Evolutionary conservation across 2,888 invertebrate genomes (phyloP), one percentile per base, ranked within the genome.

Genomic region (Caenorhabditis panamensis): DNA sequence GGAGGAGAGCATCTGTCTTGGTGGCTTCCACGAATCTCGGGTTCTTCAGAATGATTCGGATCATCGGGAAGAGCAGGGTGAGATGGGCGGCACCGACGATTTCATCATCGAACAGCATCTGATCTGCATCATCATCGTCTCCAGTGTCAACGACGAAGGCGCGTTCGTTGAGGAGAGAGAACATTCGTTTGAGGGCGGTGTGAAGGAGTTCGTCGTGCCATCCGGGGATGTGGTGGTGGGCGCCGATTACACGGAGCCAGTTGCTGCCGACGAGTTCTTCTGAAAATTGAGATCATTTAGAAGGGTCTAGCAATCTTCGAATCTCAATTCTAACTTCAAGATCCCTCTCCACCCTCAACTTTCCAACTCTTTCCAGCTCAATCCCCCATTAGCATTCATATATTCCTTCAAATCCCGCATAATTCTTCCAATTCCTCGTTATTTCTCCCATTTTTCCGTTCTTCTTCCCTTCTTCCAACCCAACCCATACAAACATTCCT

Each of bases 201-300:
- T 83, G 78, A 41, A 87, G 73, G 4, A 71, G 49, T 31, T 87
- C 88, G 16, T 83, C 86, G 64, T 79, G 53, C 88, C 88, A 88
- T 53, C 80, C 79, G 3, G 71, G 56, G 36, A 82, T 78, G 13
- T 83, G 64, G 75, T 84, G 82, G 13, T 83, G 66, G 44, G 87
- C 80, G n/a, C 83, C 87, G 18, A 88, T 68, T 3, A 85, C 84
- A 8, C 89, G 84, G 41, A 89, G 82, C 63, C 87, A 84, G 11
- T 81, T 68, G 69, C 84, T 84, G 20, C 85, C 87, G 24, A 88
- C 84, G 20, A 87, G 73, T 41, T 89, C 87, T 61, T 86, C 88
- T 88, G 68, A 41, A 79, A 80, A 16, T 13, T n/a, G 36, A 16
- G 18, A 3, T 31, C 31, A 31, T 31, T 31, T 9, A 31, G 31